Base-by-base conservation (phyloP, 2,113 vertebrate species). In the Cochlearius cochlearius region DNA sequence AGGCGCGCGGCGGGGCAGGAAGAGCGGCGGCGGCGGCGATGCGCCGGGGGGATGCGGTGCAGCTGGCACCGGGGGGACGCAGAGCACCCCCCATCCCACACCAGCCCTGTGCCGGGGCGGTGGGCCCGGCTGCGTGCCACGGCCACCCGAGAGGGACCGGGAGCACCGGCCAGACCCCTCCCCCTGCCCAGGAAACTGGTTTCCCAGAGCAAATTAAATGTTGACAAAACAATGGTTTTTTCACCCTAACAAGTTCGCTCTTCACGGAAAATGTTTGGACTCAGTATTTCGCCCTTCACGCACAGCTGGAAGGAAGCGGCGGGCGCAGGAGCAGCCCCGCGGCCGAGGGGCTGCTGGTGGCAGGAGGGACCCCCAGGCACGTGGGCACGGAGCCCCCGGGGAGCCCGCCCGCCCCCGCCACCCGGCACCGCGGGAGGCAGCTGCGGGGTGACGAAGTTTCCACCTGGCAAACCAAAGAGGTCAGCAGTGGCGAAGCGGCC, bases 51-150 rank as follows among this genome's bases (percentile, higher is more conserved):
- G 50, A 19, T 14, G 7, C 1, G 3, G 14, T 47, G 71, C n/a
- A 27, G 27, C 15, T 3, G 1, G 56, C 47, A 39, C 34, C 2
- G 3, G 41, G 60, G 50, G 41, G 27, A 47, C 2, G 12, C n/a
- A 55, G 38, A 18, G 53, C 12, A 1, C 8, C 30, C 20, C 32
- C 23, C 20, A 12, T 50, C 29, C 63, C 63, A 21, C 3, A 0
- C 34, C 2, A 1, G 3, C 30, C 34, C 36, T 1, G 2, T 43
- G 30, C 45, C 2, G 4, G 38, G 34, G 20, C 12, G 4, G 49
- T n/a, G 49, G 23, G 38, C 18, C 14, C 2, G 3, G 77, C 49
- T 23, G 39, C 3, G 2, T 25, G 36, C 62, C 29, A 22, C 12
- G 5, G 41, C 69, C 15, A 5, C 25, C 29, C 2, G 5, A 26